Evolutionary conservation across 2,888 invertebrate genomes (phyloP).

Genomic region (Eumerus sabulonum): DNA sequence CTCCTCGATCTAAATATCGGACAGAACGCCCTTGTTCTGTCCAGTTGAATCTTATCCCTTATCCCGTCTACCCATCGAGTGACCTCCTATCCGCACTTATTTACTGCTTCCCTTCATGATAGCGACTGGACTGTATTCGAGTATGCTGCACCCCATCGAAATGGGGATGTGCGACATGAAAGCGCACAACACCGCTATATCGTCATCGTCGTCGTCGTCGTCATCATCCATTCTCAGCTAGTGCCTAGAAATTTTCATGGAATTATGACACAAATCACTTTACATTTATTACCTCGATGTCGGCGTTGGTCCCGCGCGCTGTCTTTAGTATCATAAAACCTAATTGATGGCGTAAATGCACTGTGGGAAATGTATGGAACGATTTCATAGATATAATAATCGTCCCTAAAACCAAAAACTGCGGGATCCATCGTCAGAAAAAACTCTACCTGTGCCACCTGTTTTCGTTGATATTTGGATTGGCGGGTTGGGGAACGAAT

Average conservation of each 20-base stretch:
- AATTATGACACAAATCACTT: slow-evolving; percentile 48
- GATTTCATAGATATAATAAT: slow-evolving; percentile 46
- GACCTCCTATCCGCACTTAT: too few relatives aligned
- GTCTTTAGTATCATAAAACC: slow-evolving; percentile 44
- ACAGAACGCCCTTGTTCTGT: too few relatives aligned
- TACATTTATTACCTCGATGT: slow-evolving; percentile 30
- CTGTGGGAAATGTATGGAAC: slow-evolving; percentile 41
- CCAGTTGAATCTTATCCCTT: too few relatives aligned
- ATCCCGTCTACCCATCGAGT: too few relatives aligned
- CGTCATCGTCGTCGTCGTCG: too few relatives aligned
- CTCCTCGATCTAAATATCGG: too few relatives aligned
- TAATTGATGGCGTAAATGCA: slow-evolving; percentile 45
- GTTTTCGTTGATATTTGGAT: slow-evolving; percentile 42
- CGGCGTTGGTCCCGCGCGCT: slow-evolving; percentile 24
- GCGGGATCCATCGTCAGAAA: slow-evolving; percentile 43
- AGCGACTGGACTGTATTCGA: too few relatives aligned
- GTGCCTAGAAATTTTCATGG: slow-evolving; percentile 1
- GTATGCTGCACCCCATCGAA: too few relatives aligned
- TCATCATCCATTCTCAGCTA: too few relatives aligned
- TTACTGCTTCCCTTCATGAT: not conserved
- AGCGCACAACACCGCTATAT: too few relatives aligned
- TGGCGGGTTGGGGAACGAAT: too few relatives aligned
- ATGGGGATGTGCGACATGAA: not conserved
- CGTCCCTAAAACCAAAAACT: slow-evolving; percentile 47
- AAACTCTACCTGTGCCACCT: slow-evolving; percentile 34